Conservation (phyloP, 1,140 invertebrate genomes). For the Hypsibius dujardini region DNA sequence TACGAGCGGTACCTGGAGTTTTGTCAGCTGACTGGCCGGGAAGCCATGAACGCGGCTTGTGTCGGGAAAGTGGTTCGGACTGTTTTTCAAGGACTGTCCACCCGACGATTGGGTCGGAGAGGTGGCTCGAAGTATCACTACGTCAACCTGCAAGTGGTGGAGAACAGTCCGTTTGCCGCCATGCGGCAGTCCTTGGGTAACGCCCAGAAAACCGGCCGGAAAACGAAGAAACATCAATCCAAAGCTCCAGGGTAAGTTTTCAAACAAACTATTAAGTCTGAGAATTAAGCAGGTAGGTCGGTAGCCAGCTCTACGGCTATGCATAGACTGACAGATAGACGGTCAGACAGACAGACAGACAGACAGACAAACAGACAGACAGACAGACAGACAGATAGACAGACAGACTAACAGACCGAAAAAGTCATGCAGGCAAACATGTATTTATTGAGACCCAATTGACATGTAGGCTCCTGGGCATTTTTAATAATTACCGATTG, state of each 20-base stretch:
- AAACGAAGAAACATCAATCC: slow-evolving; percentile 5
- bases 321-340: neutral
- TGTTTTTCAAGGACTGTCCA: slow-evolving; percentile 14
- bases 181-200: neutral
- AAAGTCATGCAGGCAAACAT: neutral
- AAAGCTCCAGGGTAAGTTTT: neutral
- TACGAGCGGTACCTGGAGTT: slow-evolving; percentile 14
- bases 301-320: too few species aligned
- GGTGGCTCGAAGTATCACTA: slow-evolving; percentile 15
- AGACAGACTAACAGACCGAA: neutral
- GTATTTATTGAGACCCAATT: neutral
- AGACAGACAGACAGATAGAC: neutral
- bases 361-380: neutral
- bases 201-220: slow-evolving; percentile 14
- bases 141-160: slow-evolving; percentile 9
- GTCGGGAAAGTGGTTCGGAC: slow-evolving; percentile 14
- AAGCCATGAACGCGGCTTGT: slow-evolving; percentile 15
- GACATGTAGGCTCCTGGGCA: neutral
- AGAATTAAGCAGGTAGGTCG: too few species aligned
- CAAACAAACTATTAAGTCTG: neutral
- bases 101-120: slow-evolving; percentile 5
- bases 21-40: neutral
- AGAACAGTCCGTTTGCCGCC: neutral
- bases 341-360: neutral
- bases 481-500: neutral